These are phyloP conservation scores for Rhagologus leucostigma DNA, from an alignment of 2,113 vertebrate species.

Conservation along the genomic window DNA sequence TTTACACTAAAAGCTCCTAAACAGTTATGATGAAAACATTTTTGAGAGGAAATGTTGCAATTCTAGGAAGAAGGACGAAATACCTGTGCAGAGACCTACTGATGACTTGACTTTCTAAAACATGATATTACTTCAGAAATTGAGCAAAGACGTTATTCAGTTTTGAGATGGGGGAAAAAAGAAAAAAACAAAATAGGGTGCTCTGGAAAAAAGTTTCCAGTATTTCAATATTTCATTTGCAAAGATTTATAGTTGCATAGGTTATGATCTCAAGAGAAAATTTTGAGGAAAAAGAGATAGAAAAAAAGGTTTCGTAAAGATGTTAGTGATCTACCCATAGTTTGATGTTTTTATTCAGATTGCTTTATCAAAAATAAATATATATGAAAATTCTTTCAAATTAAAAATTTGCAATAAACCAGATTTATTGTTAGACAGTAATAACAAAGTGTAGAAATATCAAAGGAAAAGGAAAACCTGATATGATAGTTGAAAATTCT, in stretches of 20 bases:
- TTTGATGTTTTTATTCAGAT: not conserved
- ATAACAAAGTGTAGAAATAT: not conserved
- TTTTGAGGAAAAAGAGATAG: not conserved
- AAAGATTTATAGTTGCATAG: not conserved
- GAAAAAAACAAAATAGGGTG: not conserved
- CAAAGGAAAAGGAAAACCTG: not conserved
- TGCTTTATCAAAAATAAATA: not conserved
- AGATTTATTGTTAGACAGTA: not conserved
- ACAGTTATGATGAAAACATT: not conserved
- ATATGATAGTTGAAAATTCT: not conserved
- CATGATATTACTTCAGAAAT: not conserved
- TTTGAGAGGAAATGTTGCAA: not conserved
- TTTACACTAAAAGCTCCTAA: not conserved
- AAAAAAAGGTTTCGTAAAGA: not conserved
- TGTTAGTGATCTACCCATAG: not conserved
- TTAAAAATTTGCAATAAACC: not conserved
- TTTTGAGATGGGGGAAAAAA: rapidly evolving
- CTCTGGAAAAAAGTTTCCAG: not conserved
- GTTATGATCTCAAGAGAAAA: not conserved
- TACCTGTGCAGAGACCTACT: not conserved
- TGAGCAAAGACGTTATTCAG: not conserved
- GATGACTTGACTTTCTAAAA: not conserved
- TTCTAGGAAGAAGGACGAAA: not conserved
- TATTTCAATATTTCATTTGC: not conserved
- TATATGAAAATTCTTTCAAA: not conserved